Evolutionary conservation across 2,888 invertebrate genomes (phyloP).

Genomic region (Drosophila emarginata): DNA sequence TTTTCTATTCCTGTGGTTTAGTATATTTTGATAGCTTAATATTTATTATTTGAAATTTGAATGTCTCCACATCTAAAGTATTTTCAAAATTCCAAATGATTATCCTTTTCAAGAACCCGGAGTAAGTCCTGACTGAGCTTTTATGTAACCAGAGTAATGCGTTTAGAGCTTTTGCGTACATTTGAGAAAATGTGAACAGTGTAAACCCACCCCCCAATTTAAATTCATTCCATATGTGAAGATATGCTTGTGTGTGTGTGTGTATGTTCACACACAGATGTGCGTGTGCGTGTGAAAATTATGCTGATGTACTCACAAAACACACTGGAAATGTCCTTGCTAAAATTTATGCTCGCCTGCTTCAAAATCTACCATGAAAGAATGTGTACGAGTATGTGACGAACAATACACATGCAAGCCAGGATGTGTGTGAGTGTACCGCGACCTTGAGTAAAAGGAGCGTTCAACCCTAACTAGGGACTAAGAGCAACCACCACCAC

Average conservation of each 20-base stretch:
- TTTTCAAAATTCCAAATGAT: background rate
- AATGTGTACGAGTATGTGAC: conserved; percentile 77
- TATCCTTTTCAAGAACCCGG: conserved; percentile 22
- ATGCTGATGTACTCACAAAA: conserved; percentile 17
- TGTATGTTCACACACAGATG: conserved; percentile 19
- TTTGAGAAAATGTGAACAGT: background rate
- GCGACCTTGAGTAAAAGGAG: conserved; percentile 56
- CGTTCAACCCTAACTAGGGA: conserved; percentile 13
- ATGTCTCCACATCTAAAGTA: too few relatives aligned
- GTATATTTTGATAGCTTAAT: too few relatives aligned
- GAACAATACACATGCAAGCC: conserved; percentile 39
- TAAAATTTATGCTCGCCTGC: conserved; percentile 64
- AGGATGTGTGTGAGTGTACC: conserved; percentile 49
- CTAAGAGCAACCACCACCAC: conserved; percentile 2
- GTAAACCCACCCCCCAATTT: conserved; percentile 6
- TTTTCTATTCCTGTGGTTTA: too few relatives aligned
- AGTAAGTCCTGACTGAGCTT: conserved; percentile 42
- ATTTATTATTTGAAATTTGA: too few relatives aligned
- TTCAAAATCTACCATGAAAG: conserved; percentile 77
- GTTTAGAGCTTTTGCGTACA: conserved; percentile 17
- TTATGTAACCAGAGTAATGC: background rate
- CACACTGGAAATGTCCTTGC: conserved; percentile 17
- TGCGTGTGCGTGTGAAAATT: conserved; percentile 27
- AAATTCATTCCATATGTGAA: conserved; percentile 3
- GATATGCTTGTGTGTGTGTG: conserved; percentile 15